Evolutionary conservation across 2,888 invertebrate species (phyloP).

Genomic region (Ligdia adustata): DNA sequence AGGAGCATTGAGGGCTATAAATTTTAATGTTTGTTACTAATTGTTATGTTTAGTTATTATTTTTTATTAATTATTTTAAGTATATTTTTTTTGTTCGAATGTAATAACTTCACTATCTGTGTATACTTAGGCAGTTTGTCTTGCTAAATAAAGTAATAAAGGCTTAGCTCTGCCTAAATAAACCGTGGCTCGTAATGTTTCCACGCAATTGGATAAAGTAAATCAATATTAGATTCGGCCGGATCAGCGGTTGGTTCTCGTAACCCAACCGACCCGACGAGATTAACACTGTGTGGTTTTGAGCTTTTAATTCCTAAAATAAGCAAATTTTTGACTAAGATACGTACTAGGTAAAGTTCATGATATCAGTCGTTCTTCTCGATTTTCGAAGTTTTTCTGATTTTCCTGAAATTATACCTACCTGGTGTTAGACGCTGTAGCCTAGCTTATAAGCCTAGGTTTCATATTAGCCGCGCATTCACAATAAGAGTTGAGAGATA

Average conservation of each 20-base stretch:
- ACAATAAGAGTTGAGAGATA: no score
- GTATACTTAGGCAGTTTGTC: no score
- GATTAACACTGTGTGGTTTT: slow-evolving; percentile 16
- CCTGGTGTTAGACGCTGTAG: no score
- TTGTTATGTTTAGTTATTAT: no score
- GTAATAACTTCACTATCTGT: background rate
- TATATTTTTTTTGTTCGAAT: background rate
- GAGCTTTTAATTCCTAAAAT: background rate
- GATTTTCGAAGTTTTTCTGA: no score
- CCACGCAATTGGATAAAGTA: slow-evolving; percentile 28
- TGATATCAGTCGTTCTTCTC: no score
- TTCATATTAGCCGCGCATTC: no score
- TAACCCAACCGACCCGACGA: background rate
- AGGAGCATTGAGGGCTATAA: no score
- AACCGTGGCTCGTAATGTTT: slow-evolving; percentile 29
- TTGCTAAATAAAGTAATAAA: slow-evolving; percentile 26
- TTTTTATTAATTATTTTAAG: no score
- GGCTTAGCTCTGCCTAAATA: slow-evolving; percentile 14
- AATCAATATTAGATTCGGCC: slow-evolving; percentile 20
- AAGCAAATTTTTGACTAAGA: background rate
- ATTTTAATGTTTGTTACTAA: no score
- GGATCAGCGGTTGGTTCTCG: slow-evolving; percentile 25
- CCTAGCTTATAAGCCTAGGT: no score
- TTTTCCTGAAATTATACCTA: no score
- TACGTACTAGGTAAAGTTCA: background rate